Evolutionary conservation across 2,113 vertebrate genomes (phyloP), one percentile per base, ranked within the genome.

Genomic region (Lates calcarifer): DNA sequence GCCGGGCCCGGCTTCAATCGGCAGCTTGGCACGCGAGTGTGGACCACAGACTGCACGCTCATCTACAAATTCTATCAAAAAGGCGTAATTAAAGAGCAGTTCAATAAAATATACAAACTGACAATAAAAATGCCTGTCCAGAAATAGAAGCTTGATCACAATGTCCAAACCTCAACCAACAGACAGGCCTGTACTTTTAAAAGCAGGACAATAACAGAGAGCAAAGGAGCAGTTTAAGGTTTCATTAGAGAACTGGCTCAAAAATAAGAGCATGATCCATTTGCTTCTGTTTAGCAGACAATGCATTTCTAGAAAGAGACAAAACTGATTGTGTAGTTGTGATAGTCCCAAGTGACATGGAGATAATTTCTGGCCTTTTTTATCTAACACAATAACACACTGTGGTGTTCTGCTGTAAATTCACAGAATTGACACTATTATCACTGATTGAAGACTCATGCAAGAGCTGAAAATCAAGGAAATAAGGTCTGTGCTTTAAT

Each of bases 71-170:
- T 80, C 63, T 66, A 87, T 82, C 70, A 84, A 65, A 82, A 82
- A 80, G 28, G 60, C 62, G 51, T 82, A 76, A 89, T 90, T 87
- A 90, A 89, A 87, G 79, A 86, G 89, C 70, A 84, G 71, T 78
- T 90, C 67, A 61, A 85, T 88, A 39, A 90, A 77, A 84, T 31
- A 41, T 1, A 68, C 8, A 81, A 74, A 70, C 66, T 74, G 69
- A 79, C 37, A 83, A 72, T 85, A 82, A 84, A 92, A 83, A 79
- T 68, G 51, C 29, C 73, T 61, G 4, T 70, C 49, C 58, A 69
- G 68, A 86, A 94, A 92, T 89, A 89, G 88, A 79, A 45, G 68
- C 47, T 78, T 55, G 88, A 92, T 80, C 58, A 56, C 61, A 68
- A 81, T 55, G 73, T 87, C 63, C 62, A 89, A 87, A 89, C 86